Percentiles rank a stretch among this genome's conserved stretches.
phyloP scores from a whole-genome alignment of 2,113 vertebrate genomes.

The Lycocorax pyrrhopterus region DNA sequence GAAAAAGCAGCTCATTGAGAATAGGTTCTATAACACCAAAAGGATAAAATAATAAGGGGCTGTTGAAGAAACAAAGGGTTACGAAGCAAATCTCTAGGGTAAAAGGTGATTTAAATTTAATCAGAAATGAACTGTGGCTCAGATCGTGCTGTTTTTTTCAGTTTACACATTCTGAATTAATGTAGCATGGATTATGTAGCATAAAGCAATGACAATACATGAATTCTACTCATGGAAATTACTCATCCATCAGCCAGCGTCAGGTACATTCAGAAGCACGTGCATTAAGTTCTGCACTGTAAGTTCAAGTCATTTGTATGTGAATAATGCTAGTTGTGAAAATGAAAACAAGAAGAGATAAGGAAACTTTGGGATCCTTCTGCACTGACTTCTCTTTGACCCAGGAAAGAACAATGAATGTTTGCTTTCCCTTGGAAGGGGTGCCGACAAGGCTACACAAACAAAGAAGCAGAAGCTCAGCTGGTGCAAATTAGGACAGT shows the following conservation, averaged over 20 bases:
- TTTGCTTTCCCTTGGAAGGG: slow-evolving; percentile 61
- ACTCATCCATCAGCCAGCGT: slow-evolving; percentile 16
- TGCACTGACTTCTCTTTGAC: slow-evolving; percentile 58
- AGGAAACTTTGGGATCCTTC: slow-evolving; percentile 13
- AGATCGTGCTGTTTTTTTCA: not conserved
- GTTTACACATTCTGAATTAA: slow-evolving; percentile 28
- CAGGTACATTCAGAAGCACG: slow-evolving; percentile 10
- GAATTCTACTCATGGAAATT: not conserved
- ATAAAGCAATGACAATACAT: not conserved
- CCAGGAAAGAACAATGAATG: slow-evolving; percentile 53
- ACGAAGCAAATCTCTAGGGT: not conserved
- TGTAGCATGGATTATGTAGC: slow-evolving; percentile 17
- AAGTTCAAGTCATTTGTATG: not conserved
- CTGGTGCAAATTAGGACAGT: slow-evolving; percentile 58
- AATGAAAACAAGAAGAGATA: not conserved
- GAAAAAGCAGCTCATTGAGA: not conserved
- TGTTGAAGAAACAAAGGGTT: not conserved
- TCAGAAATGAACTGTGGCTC: not conserved
- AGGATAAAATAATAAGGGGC: not conserved
- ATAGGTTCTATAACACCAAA: not conserved
- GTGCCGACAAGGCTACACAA: slow-evolving; percentile 55
- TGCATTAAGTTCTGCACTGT: not conserved
- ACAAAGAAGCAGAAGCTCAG: slow-evolving; percentile 55
- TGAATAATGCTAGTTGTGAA: not conserved
- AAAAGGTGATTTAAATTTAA: not conserved